Evolutionary conservation across 2,113 vertebrate genomes (phyloP), one percentile per base, ranked within the genome.

Genomic region (Athene cunicularia): DNA sequence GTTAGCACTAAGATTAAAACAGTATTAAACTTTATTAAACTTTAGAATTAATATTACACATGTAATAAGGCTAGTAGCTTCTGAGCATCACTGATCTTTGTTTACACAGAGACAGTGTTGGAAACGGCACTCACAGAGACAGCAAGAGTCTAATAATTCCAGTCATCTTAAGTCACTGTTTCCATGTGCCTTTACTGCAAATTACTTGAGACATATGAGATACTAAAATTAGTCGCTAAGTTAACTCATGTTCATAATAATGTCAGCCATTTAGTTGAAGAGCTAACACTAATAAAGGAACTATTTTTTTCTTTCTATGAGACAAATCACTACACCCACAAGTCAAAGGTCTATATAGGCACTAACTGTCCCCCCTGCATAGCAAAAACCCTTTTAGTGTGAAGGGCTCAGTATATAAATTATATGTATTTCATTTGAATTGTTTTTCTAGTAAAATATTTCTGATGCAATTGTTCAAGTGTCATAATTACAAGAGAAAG

Each of bases 91-190:
- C 33, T 76, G 32, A 33, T 84, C 87, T 86, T 77, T 96, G 73
- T 96, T 97, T 95, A 91, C 84, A 72, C 47, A 39, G 43, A 95
- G 80, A 59, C 35, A 71, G 27, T 47, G 32, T 50, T 92, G 64
- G 86, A 86, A 93, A 81, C 76, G 75, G 76, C 55, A 73, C 35
- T 76, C n/a, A 56, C 26, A 92, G 32, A 81, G 56, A 64, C 33
- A 81, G 47, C 39, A 53, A 83, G 32, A 74, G 35, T 77, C 68
- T 81, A 77, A 93, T 86, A 87, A 95, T 96, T 96, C 91, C 91
- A 60, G 84, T 93, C 32, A 52, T 95, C 76, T 95, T 87, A 96
- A 94, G 76, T 96, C 91, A 91, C 28, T 62, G 28, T 96, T 96
- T 96, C 93, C 93, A 39, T 79, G 94, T 81, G 60, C 14, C 64